These are phyloP conservation scores for Cylloceria caligata DNA, from an alignment of 2,888 invertebrate genomes.

Conservation along the genomic window DNA sequence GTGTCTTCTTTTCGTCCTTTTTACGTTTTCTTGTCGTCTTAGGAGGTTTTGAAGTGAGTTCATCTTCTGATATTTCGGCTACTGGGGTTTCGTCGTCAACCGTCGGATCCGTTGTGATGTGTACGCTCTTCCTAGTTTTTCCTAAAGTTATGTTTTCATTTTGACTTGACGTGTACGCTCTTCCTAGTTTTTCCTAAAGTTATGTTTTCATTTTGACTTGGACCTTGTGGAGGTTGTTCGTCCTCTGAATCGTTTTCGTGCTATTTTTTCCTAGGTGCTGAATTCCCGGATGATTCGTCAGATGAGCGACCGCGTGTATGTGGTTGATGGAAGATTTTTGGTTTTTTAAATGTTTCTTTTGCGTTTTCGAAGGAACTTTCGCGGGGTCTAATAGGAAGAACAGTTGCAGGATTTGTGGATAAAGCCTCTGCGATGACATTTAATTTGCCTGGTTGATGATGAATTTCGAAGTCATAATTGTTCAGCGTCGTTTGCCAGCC, in stretches of 20 bases:
- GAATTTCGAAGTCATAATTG: slow-evolving; percentile 45
- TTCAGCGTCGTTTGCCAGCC: slow-evolving; percentile 43
- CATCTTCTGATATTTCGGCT: slow-evolving; percentile 32
- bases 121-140: no score
- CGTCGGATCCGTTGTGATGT: not conserved
- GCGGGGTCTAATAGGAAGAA: not conserved
- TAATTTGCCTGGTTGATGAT: slow-evolving; percentile 47
- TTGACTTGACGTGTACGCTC: not conserved
- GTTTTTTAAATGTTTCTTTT: not conserved
- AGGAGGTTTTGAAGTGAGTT: not conserved
- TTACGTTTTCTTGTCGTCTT: no score
- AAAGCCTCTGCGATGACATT: slow-evolving; percentile 58
- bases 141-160: not conserved
- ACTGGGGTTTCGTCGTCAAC: slow-evolving; percentile 24
- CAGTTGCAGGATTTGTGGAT: not conserved
- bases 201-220: not conserved
- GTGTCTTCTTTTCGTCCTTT: not conserved
- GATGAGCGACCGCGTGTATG: not conserved
- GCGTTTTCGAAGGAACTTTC: not conserved
- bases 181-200: not conserved
- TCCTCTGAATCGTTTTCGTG: not conserved
- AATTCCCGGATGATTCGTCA: slow-evolving; percentile 15
- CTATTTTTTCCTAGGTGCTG: slow-evolving; percentile 3
- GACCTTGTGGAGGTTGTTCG: not conserved
- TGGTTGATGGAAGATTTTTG: not conserved